Evolutionary conservation across 2,113 vertebrate species (phyloP).

Genomic region (Diphyllodes magnificus): DNA sequence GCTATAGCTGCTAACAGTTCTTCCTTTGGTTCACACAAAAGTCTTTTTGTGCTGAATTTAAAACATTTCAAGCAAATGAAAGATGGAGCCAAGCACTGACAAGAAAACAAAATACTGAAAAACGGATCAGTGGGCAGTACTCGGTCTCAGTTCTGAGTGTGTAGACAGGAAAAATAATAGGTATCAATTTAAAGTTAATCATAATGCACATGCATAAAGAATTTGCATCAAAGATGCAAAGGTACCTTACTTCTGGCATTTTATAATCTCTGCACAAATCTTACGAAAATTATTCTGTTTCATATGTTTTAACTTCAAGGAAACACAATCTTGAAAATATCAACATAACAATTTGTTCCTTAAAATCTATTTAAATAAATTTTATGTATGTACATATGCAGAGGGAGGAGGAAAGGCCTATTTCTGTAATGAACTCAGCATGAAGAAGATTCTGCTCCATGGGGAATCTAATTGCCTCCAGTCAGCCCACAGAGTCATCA

Average conservation of each 20-base stretch:
- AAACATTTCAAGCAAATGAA: background rate
- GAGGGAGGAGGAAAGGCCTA: background rate
- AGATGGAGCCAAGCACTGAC: background rate
- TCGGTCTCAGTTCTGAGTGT: background rate
- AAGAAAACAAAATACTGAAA: background rate
- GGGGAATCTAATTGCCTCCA: background rate
- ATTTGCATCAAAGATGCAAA: background rate
- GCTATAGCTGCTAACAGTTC: background rate
- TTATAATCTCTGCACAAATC: background rate
- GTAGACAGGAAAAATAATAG: background rate
- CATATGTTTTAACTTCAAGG: background rate
- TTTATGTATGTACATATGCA: background rate
- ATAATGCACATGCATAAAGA: background rate
- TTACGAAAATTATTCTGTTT: background rate
- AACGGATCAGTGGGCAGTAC: background rate
- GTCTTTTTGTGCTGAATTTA: background rate
- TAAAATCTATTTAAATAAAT: background rate
- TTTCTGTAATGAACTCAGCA: background rate
- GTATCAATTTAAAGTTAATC: background rate
- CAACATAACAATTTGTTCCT: background rate
- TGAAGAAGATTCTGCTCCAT: background rate
- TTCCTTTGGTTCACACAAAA: background rate
- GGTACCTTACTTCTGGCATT: background rate
- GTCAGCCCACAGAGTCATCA: background rate
- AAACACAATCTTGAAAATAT: background rate